A percentile compares a stretch with the other conserved stretches of the same genome.
Conservation (phyloP, 1,140 invertebrate genomes). For the Cotesia typhae region DNA sequence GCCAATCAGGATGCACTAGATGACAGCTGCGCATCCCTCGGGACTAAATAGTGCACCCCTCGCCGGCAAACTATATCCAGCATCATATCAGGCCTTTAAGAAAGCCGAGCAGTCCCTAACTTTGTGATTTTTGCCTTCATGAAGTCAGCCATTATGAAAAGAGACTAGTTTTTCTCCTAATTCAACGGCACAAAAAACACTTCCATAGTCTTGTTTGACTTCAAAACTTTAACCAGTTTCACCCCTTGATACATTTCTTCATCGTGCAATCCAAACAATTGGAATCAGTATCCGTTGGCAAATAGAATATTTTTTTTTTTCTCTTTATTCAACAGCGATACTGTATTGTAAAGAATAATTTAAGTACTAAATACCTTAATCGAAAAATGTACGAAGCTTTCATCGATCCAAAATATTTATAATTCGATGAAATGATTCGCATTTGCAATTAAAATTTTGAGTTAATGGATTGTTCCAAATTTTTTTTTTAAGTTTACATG, state of each 20-base stretch:
- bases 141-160: constrained; percentile 65
- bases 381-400: too few relatives aligned
- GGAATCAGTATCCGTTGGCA: too few relatives aligned
- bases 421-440: too few relatives aligned
- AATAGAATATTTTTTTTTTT: too few relatives aligned
- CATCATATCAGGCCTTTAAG: constrained; percentile 28
- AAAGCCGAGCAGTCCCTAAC: constrained; percentile 55
- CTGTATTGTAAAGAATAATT: too few relatives aligned
- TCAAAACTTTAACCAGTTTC: constrained; percentile 35
- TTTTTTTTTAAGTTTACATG: too few relatives aligned
- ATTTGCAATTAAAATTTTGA: too few relatives aligned
- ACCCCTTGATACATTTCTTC: constrained; percentile 1
- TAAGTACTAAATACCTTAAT: too few relatives aligned
- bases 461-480: too few relatives aligned
- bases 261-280: too few relatives aligned
- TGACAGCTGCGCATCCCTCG: constrained; percentile 64
- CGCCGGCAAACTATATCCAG: constrained; percentile 27
- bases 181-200: background rate
- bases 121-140: constrained; percentile 68
- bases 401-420: too few relatives aligned
- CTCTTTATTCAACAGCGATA: too few relatives aligned
- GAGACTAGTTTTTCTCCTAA: constrained; percentile 35
- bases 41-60: constrained; percentile 36
- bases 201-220: background rate
- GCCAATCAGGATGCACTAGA: constrained; percentile 55